Evolutionary conservation across 2,797 vertebrate species (phyloP), one percentile per base, ranked within the genome.

Genomic region (Acanthurus leucopareius): DNA sequence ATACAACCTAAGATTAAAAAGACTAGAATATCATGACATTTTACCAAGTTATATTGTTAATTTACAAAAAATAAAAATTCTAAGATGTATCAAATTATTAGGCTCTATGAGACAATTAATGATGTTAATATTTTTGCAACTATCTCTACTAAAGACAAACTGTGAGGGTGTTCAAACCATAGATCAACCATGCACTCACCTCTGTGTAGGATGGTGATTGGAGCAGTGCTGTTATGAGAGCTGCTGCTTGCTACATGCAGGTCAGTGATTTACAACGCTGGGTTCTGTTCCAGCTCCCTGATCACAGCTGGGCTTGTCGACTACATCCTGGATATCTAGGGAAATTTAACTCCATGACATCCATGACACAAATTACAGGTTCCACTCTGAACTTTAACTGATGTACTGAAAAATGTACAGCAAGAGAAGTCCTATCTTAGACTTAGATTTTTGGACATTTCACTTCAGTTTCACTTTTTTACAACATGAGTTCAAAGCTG

Each of bases 311-410:
- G 51, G 52, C 75, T 85, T 83, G 22, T 44, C 75, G 47, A 87
- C 88, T 56, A 92, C 85, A 0, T 70, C 88, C 22, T 95, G 95
- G 67, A 98, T 96, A 84, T 97, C 95, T 87, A 98, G 77, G 32
- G 57, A 98, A 97, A 94, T 98, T 98, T 81, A 98, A 87, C 82
- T 98, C 97, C 89, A 96, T 96, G 71, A 97, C 97, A 94, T 98
- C 97, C 89, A 96, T 96, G 71, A 97, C 97, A 94, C 10, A 52
- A 63, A 20, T 25, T 9, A 52, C 2, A 35, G 32, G 32, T 35
- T 35, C 7, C 32, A 35, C 32, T 35, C 7, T 35, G 32, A 35
- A 35, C 32, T 8, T 73, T 7, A 52, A 0, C 17, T 58, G 56
- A 57, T 9, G 14, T 16, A 57, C 16, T 35, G 28, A 5, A 60